Evolutionary conservation across 2,888 invertebrate genomes (phyloP), one percentile per base, ranked within the genome.

Genomic region (Ephialtes manifestator): DNA sequence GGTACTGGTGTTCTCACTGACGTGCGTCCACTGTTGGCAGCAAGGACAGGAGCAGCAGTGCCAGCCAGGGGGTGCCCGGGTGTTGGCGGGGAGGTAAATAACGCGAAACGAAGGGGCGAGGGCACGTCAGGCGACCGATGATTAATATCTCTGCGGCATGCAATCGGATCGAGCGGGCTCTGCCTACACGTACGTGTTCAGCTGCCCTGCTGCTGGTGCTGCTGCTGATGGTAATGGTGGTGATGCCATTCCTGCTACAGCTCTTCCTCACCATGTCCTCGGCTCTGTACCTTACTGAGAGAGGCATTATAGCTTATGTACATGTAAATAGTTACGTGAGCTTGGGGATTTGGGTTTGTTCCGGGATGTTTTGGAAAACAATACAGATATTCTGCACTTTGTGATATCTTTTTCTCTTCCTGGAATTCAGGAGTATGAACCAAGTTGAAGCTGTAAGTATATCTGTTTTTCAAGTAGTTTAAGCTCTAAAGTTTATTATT

Each of bases 121-220:
- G 93, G 93, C 91, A 94, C 93, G 94, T 94, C 94, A 94, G 94
- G 93, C 93, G 93, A 93, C 92, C 92, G 83, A 94, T 95, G 95
- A 95, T 95, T 95, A 95, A 95, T 95, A 94, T 94, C 93, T 93
- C 92, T 91, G 92, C 92, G 93, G 94, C 95, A 95, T 95, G 95
- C 95, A 94, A 95, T 94, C 94, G 93, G 94, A 94, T 95, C 91
- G 89, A 90, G 90, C 90, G 80, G 72, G 28, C 46, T 60, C 67
- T 53, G 39, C 53, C 55, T 24, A 53, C 71, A 72, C 71, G 71
- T 72, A 72, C 55, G 71, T 55, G 71, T 20, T 72, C 53, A 72
- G 71, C 43, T 58, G 53, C 71, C 71, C 53, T 71, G 71, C 71
- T 71, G 68, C 48, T 71, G 51, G 35, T 53, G 71, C 35, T 55